phyloP scores from a whole-genome alignment of 2,797 vertebrate species.

The Notamacropus eugenii region DNA sequence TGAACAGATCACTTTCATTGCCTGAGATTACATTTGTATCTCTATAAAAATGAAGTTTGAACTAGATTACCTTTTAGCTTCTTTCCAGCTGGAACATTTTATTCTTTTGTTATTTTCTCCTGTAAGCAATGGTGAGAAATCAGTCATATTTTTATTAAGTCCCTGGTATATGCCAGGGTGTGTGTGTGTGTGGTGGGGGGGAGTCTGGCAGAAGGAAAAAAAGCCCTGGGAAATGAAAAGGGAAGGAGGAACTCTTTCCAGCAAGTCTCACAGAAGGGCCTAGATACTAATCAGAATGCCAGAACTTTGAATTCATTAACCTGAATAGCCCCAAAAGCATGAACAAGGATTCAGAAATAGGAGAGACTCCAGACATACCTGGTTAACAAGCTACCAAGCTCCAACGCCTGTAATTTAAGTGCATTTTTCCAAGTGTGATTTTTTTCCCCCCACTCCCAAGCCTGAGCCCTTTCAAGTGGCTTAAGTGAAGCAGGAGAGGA shows the following conservation, averaged over 20 bases:
- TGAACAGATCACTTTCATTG: neutral
- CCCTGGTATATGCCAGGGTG: accelerated
- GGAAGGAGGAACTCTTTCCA: neutral
- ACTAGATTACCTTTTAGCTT: neutral
- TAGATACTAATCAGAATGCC: neutral
- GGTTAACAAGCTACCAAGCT: neutral
- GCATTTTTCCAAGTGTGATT: neutral
- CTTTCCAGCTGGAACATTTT: neutral
- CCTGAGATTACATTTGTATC: neutral
- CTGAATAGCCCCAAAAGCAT: neutral
- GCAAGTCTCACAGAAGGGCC: neutral
- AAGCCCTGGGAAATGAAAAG: neutral
- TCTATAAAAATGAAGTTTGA: neutral
- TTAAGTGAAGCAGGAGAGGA: neutral
- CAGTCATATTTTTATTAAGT: neutral
- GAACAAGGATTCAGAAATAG: neutral
- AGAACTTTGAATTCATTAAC: neutral
- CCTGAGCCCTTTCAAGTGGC: conserved; percentile 65
- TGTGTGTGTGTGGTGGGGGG: too few relatives aligned
- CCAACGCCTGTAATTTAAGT: conserved; percentile 18
- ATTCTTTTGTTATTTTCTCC: neutral
- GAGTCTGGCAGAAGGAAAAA: neutral
- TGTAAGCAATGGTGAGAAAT: neutral
- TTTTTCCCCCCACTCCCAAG: too few relatives aligned
- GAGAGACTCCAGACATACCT: neutral